Conservation (phyloP, 2,888 invertebrate species). For the Diaprepes abbreviatus region DNA sequence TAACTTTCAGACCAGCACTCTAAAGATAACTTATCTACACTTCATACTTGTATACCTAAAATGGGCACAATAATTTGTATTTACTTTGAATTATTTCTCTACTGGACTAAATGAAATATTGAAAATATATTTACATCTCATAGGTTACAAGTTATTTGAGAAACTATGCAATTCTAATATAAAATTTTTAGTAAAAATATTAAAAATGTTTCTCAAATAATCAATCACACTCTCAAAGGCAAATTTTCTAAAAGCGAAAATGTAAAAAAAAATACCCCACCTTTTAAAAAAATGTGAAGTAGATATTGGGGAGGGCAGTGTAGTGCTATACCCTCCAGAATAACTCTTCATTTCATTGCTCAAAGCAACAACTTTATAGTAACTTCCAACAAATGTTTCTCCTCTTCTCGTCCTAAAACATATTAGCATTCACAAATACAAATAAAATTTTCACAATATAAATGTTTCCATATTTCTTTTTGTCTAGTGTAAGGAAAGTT, state of each 20-base stretch:
- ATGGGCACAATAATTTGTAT: too few species aligned
- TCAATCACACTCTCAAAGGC: conserved; percentile 4
- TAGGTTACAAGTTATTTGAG: too few species aligned
- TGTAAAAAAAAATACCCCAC: conserved; percentile 38
- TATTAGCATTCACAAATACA: conserved; percentile 1
- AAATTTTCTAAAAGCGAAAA: conserved; percentile 20
- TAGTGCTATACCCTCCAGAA: conserved; percentile 39
- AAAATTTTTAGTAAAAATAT: too few species aligned
- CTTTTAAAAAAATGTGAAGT: conserved; percentile 29
- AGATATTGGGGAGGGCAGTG: conserved; percentile 41
- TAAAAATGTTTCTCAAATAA: too few species aligned
- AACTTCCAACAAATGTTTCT: conserved; percentile 43
- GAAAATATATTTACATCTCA: too few species aligned
- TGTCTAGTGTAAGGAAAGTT: conserved; percentile 58
- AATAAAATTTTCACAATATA: background rate
- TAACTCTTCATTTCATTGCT: conserved; percentile 53
- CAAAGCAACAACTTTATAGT: conserved; percentile 50
- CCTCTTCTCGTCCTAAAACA: conserved; percentile 11
- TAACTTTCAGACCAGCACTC: too few species aligned
- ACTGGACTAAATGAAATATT: too few species aligned
- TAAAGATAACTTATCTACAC: too few species aligned
- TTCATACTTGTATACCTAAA: too few species aligned
- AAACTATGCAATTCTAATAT: too few species aligned
- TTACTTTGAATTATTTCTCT: too few species aligned
- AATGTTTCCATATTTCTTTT: too few species aligned